Evolutionary conservation across 2,113 vertebrate species (phyloP).

Genomic region (Cyanoramphus novaezelandiae): DNA sequence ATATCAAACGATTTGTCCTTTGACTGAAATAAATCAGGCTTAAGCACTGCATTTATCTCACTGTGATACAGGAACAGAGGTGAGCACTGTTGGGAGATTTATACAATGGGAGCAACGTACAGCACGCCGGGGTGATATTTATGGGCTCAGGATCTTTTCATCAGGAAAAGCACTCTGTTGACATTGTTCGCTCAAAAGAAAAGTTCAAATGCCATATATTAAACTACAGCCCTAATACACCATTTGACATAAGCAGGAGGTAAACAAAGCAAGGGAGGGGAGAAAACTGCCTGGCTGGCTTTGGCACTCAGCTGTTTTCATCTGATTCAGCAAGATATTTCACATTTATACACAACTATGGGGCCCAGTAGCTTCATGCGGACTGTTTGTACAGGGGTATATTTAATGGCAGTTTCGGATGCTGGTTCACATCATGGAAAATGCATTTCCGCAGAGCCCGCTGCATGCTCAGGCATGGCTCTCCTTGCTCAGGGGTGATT

Average conservation of each 20-base stretch:
- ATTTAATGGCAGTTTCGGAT: neutral
- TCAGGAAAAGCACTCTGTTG: constrained; percentile 32
- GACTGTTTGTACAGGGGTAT: neutral
- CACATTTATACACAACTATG: neutral
- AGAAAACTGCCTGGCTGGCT: neutral
- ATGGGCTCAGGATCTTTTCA: constrained; percentile 32
- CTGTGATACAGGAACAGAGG: constrained; percentile 49
- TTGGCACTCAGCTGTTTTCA: neutral
- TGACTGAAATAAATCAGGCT: constrained; percentile 69
- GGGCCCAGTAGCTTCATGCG: neutral
- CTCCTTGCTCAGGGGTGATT: neutral
- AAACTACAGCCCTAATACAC: neutral
- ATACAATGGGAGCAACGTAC: neutral
- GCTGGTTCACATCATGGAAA: neutral
- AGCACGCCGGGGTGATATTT: neutral
- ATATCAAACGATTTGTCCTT: constrained; percentile 69
- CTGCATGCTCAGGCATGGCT: neutral
- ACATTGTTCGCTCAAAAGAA: constrained; percentile 18
- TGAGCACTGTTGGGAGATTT: constrained; percentile 43
- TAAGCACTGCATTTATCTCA: constrained; percentile 57
- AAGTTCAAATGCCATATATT: constrained; percentile 10
- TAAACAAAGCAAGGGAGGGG: neutral
- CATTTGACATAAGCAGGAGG: neutral
- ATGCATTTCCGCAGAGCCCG: rapidly evolving
- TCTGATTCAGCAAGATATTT: neutral